phyloP scores from a whole-genome alignment of 37 sponge, comb jelly and placozoan genomes.

The Petrosia ficiformis region DNA sequence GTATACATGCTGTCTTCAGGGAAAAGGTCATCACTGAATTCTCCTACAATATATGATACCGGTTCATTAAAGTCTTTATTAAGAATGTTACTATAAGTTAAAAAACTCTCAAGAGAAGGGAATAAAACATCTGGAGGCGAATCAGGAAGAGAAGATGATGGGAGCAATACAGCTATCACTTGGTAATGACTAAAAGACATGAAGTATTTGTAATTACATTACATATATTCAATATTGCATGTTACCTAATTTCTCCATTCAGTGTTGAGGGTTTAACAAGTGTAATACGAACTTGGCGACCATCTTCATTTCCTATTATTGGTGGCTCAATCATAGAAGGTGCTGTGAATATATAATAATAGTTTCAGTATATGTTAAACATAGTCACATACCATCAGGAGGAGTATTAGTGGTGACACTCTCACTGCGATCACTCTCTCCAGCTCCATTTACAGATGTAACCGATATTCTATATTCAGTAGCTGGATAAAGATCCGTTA shows the following conservation, averaged over 20 bases:
- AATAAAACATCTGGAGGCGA: conserved; percentile 9
- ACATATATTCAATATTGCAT: no score
- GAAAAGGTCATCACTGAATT: conserved; percentile 43
- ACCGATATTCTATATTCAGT: conserved; percentile 47
- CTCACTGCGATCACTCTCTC: conserved; percentile 20
- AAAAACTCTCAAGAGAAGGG: neutral
- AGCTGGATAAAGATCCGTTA: conserved; percentile 26
- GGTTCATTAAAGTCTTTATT: neutral
- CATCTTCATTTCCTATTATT: neutral
- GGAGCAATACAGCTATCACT: conserved; percentile 30
- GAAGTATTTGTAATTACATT: no score
- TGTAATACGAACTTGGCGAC: conserved; percentile 1
- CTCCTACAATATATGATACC: conserved; percentile 47
- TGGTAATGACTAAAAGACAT: conserved; percentile 65
- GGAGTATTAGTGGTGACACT: neutral
- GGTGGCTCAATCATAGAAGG: neutral
- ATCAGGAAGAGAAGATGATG: neutral
- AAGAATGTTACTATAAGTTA: conserved; percentile 6
- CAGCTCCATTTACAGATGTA: conserved; percentile 44
- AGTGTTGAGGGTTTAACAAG: neutral
- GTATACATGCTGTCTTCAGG: conserved; percentile 4
- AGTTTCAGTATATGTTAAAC: neutral
- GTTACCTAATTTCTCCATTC: conserved; percentile 74
- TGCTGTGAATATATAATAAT: neutral
- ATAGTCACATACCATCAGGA: conserved; percentile 11